Evolutionary conservation across 1,140 invertebrate species (phyloP).

Genomic region (Platorchestia sp.): DNA sequence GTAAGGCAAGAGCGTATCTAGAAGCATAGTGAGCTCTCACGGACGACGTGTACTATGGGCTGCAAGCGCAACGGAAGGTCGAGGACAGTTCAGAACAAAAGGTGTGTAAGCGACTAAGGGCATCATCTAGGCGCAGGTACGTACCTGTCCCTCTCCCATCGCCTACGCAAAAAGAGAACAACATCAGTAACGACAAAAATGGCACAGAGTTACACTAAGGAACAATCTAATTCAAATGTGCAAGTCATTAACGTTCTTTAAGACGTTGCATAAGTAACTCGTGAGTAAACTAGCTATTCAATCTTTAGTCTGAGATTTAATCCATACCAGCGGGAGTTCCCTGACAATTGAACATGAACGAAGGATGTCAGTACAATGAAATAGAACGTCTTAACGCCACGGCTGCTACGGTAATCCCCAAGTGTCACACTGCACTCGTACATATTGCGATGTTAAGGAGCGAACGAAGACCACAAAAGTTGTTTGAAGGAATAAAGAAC

Average conservation of each 20-base stretch:
- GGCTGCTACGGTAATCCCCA: too few relatives aligned
- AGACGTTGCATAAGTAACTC: not conserved
- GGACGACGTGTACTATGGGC: not conserved
- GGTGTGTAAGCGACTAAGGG: not conserved
- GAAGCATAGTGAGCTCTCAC: not conserved
- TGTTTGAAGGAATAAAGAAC: too few relatives aligned
- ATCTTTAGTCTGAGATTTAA: not conserved
- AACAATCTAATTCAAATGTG: not conserved
- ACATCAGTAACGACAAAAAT: slow-evolving; percentile 22
- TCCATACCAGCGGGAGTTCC: not conserved
- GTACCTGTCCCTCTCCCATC: slow-evolving; percentile 65
- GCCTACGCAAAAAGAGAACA: slow-evolving; percentile 59
- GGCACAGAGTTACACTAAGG: not conserved
- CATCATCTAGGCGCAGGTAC: slow-evolving; percentile 52
- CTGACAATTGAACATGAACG: not conserved
- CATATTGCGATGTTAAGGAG: too few relatives aligned
- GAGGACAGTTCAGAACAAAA: not conserved
- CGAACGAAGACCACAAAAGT: too few relatives aligned
- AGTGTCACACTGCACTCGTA: too few relatives aligned
- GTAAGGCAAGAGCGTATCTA: not conserved
- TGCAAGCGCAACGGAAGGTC: not conserved
- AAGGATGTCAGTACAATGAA: not conserved
- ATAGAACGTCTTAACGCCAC: not conserved
- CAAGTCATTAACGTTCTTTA: not conserved
- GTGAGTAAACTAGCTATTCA: not conserved